Evolutionary conservation across 2,888 invertebrate genomes (phyloP).

Genomic region (Anorthoa munda): DNA sequence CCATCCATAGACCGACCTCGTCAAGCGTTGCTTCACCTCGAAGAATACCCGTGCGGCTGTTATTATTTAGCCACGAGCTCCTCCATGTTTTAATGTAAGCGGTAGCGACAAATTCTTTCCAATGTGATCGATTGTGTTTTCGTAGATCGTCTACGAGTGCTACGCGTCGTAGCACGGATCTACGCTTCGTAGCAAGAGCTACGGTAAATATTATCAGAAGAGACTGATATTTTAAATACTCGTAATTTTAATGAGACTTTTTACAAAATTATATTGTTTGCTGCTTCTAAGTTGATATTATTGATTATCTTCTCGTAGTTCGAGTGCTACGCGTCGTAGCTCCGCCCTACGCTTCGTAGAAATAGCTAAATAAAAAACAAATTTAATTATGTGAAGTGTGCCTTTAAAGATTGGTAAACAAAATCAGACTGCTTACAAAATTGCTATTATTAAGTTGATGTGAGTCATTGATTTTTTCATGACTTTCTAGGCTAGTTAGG

Average conservation of each 20-base stretch:
- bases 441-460: too few species aligned
- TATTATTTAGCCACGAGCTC: too few species aligned
- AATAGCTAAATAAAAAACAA: too few species aligned
- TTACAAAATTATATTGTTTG: not conserved
- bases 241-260: not conserved
- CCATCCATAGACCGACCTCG: too few species aligned
- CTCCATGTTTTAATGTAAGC: constrained; percentile 18
- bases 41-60: too few species aligned
- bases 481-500: too few species aligned
- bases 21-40: too few species aligned
- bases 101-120: not conserved
- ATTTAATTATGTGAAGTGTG: too few species aligned
- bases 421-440: too few species aligned
- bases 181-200: constrained; percentile 39
- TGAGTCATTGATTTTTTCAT: too few species aligned
- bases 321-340: constrained; percentile 19
- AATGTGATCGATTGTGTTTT: not conserved
- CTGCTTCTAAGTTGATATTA: not conserved
- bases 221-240: not conserved
- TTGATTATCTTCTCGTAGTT: not conserved
- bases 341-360: constrained; percentile 22
- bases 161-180: constrained; percentile 21
- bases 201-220: not conserved
- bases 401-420: too few species aligned
- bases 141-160: constrained; percentile 25